phyloP scores from a whole-genome alignment of 2,797 vertebrate species.

The Melopsittacus undulatus region DNA sequence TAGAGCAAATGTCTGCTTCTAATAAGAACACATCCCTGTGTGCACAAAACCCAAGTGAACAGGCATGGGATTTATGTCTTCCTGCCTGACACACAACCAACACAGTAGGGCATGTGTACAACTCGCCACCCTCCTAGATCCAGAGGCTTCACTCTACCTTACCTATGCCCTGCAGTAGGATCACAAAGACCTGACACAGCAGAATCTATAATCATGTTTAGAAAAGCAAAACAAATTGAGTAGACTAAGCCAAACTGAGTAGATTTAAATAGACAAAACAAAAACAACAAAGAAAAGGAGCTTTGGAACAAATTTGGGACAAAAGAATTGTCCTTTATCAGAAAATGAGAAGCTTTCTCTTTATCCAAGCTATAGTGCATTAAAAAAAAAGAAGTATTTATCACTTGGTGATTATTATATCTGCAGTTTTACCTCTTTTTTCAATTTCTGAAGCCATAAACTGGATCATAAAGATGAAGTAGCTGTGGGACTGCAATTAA shows the following conservation, averaged over 20 bases:
- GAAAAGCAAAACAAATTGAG: neutral
- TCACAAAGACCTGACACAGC: neutral
- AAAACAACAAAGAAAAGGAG: neutral
- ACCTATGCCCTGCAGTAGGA: neutral
- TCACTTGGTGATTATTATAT: neutral
- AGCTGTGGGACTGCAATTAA: neutral
- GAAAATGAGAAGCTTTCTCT: neutral
- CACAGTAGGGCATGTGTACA: neutral
- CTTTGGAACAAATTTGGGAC: neutral
- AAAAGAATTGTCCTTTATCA: neutral
- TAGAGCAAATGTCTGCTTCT: neutral
- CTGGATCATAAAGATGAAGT: neutral
- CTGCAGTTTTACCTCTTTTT: neutral
- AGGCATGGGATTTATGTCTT: neutral
- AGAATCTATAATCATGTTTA: neutral
- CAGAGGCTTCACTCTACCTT: neutral
- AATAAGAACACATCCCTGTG: neutral
- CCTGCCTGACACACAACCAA: neutral
- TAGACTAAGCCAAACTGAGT: neutral
- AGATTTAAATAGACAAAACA: neutral
- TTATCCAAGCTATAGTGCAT: neutral
- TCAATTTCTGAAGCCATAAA: neutral
- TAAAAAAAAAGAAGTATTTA: neutral
- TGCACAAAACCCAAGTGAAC: neutral
- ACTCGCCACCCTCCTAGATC: neutral